Base-by-base conservation (phyloP, 2,797 vertebrate genomes). In the Crocidura indochinensis region DNA sequence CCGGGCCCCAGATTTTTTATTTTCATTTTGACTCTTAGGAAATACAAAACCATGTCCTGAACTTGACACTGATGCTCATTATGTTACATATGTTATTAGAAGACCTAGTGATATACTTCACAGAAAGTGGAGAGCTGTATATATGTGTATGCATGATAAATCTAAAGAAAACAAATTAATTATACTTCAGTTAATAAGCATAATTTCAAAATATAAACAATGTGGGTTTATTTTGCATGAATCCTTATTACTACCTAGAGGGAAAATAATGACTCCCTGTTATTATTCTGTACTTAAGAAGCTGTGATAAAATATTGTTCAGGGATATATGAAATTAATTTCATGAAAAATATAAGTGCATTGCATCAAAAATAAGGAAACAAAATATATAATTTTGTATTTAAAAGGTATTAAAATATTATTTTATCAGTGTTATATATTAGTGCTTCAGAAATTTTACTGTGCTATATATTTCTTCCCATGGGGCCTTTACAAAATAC, bases 391-490 rank as follows among this genome's bases (percentile, higher is more conserved):
- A 91, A 95, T 91, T 95, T 69, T 96, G 47, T 91, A 96, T 92
- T 97, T 97, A 97, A 91, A 97, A 90, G 94, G 82, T 93, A 95
- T 95, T 97, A 97, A 97, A 98, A 95, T 95, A 90, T 97, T 97
- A 97, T 91, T 97, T 91, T 24, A 94, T 96, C 83, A 91, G 85
- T 96, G 95, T 95, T 97, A 97, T 97, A 96, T 96, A 98, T 96
- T 94, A 97, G 94, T 96, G 91, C 94, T 92, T 94, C 89, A 95
- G 88, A 86, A 96, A 94, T 97, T 97, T 97, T 96, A 96, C 88
- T 94, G 68, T 91, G 96, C 97, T 96, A 93, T 51, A 96, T 92
- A 95, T 87, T 91, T 62, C 74, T 87, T 97, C 95, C 88, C 81
- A 91, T 79, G 24, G 53, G 44, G 81, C 95, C 92, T 89, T 94